These are phyloP conservation scores for Eristalis arbustorum DNA, from an alignment of 2,888 invertebrate genomes.

Conservation along the genomic window DNA sequence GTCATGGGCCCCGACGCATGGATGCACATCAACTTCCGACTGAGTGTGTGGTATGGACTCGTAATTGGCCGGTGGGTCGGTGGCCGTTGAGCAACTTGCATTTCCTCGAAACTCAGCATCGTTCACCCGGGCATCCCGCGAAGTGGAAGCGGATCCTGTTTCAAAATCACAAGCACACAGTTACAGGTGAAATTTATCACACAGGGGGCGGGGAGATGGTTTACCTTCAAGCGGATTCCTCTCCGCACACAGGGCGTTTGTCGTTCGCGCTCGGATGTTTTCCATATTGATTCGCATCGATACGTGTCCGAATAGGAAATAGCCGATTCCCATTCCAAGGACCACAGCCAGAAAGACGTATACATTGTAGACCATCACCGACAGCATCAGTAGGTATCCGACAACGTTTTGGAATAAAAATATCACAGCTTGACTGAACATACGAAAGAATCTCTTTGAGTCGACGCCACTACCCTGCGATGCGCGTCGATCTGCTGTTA, in stretches of 20 bases:
- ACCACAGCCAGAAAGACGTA: slow-evolving; percentile 85
- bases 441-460: slow-evolving; percentile 45
- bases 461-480: slow-evolving; percentile 4
- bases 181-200: background rate
- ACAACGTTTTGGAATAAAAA: slow-evolving; percentile 81
- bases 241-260: slow-evolving; percentile 79
- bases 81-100: slow-evolving; percentile 5
- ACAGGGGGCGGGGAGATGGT: too few species aligned
- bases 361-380: slow-evolving; percentile 88
- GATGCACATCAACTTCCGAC: slow-evolving; percentile 40
- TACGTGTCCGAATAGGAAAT: slow-evolving; percentile 82
- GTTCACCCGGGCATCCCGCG: background rate
- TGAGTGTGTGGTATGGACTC: slow-evolving; percentile 15
- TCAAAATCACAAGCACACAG: background rate
- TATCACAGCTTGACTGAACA: slow-evolving; percentile 69
- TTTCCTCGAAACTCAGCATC: slow-evolving; percentile 15
- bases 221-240: slow-evolving; percentile 76
- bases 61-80: slow-evolving; percentile 13
- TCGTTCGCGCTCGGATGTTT: slow-evolving; percentile 80
- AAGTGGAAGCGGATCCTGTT: background rate
- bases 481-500: slow-evolving; percentile 48
- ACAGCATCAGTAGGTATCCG: slow-evolving; percentile 87
- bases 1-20: slow-evolving; percentile 38
- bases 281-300: slow-evolving; percentile 82
- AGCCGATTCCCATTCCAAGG: slow-evolving; percentile 84